These are phyloP conservation scores for Altica lythri DNA, from an alignment of 2,888 invertebrate genomes.

Conservation along the genomic window DNA sequence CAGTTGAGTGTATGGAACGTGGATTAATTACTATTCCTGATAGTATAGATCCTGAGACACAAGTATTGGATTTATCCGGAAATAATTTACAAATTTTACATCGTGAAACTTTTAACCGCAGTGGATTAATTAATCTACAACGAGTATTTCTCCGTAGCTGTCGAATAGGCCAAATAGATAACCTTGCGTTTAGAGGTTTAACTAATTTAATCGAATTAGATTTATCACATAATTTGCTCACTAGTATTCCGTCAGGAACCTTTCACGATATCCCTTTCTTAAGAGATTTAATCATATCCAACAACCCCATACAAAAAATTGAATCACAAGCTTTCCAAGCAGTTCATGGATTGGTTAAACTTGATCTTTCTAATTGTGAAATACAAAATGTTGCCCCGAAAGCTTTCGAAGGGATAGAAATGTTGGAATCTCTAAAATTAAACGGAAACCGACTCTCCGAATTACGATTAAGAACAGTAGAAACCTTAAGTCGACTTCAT, in stretches of 20 bases:
- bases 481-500: conserved; percentile 73
- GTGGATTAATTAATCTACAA: conserved; percentile 84
- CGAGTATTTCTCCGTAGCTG: conserved; percentile 83
- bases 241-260: conserved; percentile 78
- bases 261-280: conserved; percentile 80
- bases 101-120: conserved; percentile 79
- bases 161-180: conserved; percentile 83
- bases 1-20: conserved; percentile 86
- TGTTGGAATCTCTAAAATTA: conserved; percentile 77
- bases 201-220: conserved; percentile 90
- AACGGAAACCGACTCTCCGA: conserved; percentile 81
- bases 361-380: conserved; percentile 83
- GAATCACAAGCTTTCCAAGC: conserved; percentile 75
- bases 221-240: conserved; percentile 81
- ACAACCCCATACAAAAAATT: conserved; percentile 82
- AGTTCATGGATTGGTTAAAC: conserved; percentile 76
- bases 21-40: conserved; percentile 84
- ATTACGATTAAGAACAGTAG: conserved; percentile 73
- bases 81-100: conserved; percentile 85
- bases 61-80: conserved; percentile 87
- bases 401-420: conserved; percentile 77
- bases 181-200: conserved; percentile 81
- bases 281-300: conserved; percentile 77
- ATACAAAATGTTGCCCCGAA: conserved; percentile 76
- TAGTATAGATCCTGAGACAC: conserved; percentile 84